Conservation (phyloP, 1,140 invertebrate genomes). For the Pseudomyrmex cubaensis region DNA sequence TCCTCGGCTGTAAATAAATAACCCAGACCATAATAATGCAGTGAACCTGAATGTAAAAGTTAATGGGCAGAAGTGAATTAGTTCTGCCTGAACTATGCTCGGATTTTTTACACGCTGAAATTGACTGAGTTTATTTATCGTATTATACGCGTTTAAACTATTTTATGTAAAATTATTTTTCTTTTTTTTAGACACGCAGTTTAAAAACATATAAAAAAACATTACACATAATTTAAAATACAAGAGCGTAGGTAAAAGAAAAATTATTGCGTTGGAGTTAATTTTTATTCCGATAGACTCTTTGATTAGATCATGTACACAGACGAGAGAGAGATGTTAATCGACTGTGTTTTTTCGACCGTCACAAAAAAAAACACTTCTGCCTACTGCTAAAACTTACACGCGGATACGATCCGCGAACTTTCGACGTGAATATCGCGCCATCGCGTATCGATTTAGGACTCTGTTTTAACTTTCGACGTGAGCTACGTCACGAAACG, state of each 20-base stretch:
- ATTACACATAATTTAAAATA: no score
- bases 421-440: slow-evolving; percentile 55
- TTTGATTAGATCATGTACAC: neutral
- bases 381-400: slow-evolving; percentile 46
- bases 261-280: no score
- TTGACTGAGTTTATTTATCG: neutral
- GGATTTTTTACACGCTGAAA: slow-evolving; percentile 35
- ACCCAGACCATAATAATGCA: slow-evolving; percentile 29
- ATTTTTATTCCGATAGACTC: neutral
- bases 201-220: neutral
- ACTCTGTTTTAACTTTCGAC: slow-evolving; percentile 47
- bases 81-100: slow-evolving; percentile 9
- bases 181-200: neutral
- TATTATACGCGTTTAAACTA: neutral
- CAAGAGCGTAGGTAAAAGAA: no score
- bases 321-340: slow-evolving; percentile 31
- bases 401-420: slow-evolving; percentile 37
- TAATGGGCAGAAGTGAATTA: slow-evolving; percentile 41
- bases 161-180: neutral
- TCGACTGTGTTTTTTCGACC: neutral
- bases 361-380: slow-evolving; percentile 41
- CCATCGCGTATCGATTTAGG: slow-evolving; percentile 59
- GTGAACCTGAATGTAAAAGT: slow-evolving; percentile 28
- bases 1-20: slow-evolving; percentile 52
- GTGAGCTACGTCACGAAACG: slow-evolving; percentile 63